Base-by-base conservation (phyloP, 2,797 vertebrate species). In the Cyprinodon diabolis region DNA sequence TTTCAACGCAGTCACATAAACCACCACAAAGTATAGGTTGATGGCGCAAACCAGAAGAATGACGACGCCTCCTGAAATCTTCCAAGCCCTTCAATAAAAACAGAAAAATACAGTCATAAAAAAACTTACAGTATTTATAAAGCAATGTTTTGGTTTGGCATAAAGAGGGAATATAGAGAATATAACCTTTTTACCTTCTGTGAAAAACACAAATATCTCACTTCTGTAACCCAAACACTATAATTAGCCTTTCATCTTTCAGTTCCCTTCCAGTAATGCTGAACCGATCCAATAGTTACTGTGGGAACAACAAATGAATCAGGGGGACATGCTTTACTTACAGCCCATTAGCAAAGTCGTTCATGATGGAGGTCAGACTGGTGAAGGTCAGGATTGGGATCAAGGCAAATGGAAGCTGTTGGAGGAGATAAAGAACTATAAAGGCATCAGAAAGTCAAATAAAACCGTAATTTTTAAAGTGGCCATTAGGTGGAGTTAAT, bases 381-480 rank as follows among this genome's bases (percentile, higher is more conserved):
- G 97, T 98, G 86, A 99, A 97, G 0, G 97, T 98, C 78, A 99
- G 93, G 74, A 99, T 95, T 0, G 97, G 97, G 84, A 99, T 97
- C 87, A 99, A 93, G 54, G 98, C 98, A 66, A 99, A 99, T 0
- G 97, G 98, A 74, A 99, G 95, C 97, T 99, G 93, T 63, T 54
- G 87, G 56, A 67, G 60, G 75, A 71, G 77, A 77, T n/a, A 76
- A 69, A 48, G 21, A 1, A 72, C 0, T 56, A 2, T 68, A 7
- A 84, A 54, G 60, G 69, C 47, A 66, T 19, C 0, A 56, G 25
- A 78, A 40, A 10, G 62, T 35, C 48, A 21, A 13, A 12, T 30
- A 23, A 1, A 0, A 63, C n/a, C 30, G 30, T 30, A 30, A 1
- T 43, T 43, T 43, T 43, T 43, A 43, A 43, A 43, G 40, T 43